phyloP scores from a whole-genome alignment of 2,113 vertebrate species.

The Drymodes brunneopygia region DNA sequence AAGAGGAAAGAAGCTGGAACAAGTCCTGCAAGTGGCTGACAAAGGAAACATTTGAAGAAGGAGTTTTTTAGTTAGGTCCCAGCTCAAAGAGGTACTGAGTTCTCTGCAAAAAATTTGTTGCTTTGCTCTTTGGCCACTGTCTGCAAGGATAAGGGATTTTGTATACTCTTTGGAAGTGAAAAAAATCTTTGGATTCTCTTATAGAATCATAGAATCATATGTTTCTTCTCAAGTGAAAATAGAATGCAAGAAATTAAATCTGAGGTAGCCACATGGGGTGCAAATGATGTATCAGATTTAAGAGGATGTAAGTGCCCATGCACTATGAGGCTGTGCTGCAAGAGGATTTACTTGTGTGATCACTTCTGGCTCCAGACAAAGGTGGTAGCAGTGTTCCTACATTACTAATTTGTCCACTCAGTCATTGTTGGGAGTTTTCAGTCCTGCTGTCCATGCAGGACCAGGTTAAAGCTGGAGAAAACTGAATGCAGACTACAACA shows the following conservation, averaged over 20 bases:
- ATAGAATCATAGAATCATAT: background rate
- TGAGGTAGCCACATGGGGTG: background rate
- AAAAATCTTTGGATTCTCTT: background rate
- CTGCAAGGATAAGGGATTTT: background rate
- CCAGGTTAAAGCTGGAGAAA: background rate
- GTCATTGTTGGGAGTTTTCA: background rate
- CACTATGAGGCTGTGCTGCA: background rate
- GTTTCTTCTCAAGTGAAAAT: background rate
- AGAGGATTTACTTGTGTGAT: background rate
- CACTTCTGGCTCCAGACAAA: background rate
- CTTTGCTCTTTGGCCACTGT: background rate
- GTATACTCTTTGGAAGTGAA: background rate
- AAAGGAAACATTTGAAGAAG: background rate
- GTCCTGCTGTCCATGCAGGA: background rate
- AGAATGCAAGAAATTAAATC: background rate
- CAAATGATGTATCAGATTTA: background rate
- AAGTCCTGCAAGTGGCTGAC: background rate
- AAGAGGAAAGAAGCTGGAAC: background rate
- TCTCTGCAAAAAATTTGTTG: background rate
- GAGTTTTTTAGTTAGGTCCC: background rate
- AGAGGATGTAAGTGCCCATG: background rate
- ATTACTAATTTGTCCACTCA: background rate
- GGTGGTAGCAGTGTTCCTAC: background rate
- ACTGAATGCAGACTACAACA: background rate
- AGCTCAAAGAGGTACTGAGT: background rate